phyloP scores from a whole-genome alignment of 1,140 invertebrate genomes.

The Caenorhabditis latens region DNA sequence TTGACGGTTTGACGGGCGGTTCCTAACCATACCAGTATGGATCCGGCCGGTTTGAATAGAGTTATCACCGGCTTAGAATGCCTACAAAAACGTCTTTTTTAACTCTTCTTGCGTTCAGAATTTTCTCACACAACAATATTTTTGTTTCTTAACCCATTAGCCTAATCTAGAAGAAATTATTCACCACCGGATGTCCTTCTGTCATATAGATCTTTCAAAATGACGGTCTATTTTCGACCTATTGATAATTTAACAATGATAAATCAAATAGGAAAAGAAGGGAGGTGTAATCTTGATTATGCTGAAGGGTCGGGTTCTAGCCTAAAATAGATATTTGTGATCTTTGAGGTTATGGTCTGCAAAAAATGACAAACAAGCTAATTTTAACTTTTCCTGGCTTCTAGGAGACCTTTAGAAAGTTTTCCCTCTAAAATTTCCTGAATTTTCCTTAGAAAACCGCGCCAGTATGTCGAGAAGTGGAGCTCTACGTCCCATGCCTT shows the following conservation, averaged over 20 bases:
- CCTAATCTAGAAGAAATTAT: no score
- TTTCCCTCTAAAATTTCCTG: not conserved
- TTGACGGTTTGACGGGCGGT: no score
- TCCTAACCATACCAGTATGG: no score
- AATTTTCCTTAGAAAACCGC: not conserved
- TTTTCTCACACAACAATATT: no score
- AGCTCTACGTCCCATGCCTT: conserved; percentile 11
- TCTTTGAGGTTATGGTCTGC: not conserved
- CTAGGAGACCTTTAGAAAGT: no score
- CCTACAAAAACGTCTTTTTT: no score
- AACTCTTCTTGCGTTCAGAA: no score
- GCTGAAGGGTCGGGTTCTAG: not conserved
- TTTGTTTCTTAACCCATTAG: no score
- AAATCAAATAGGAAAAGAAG: not conserved
- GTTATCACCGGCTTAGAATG: no score
- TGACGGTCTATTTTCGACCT: not conserved
- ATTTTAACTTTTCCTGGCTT: not conserved
- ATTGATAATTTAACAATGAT: conserved; percentile 15
- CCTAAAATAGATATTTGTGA: not conserved
- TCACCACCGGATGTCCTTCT: not conserved
- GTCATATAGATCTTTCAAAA: no score
- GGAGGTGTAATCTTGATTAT: not conserved
- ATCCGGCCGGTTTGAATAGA: no score
- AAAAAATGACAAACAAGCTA: no score
- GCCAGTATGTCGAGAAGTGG: conserved; percentile 27